Percentiles rank a stretch among this genome's conserved stretches.
Evolutionary conservation across 2,888 invertebrate species (phyloP).

Genomic region (Heliconius charithonia): DNA sequence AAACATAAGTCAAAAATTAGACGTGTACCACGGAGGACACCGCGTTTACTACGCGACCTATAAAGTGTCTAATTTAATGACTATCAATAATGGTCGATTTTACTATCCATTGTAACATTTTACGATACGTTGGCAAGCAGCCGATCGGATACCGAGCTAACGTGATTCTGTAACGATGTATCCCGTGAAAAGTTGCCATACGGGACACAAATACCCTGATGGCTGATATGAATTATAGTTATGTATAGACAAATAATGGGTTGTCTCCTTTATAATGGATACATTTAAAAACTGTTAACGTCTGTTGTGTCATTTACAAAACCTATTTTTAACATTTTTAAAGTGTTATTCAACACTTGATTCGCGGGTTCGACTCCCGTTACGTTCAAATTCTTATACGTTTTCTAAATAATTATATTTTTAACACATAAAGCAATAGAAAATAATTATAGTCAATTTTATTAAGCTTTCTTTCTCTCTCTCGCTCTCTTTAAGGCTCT

Average conservation of each 20-base stretch:
- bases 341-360: no score
- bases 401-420: background rate
- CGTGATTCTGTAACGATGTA: conserved; percentile 47
- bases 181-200: conserved; percentile 11
- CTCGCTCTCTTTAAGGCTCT: no score
- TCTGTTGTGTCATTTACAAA: no score
- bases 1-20: background rate
- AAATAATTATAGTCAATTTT: background rate
- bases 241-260: background rate
- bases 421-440: background rate
- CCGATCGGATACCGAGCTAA: conserved; percentile 59
- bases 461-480: no score
- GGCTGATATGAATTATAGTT: background rate
- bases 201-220: background rate
- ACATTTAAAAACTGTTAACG: no score
- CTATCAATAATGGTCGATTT: conserved; percentile 76
- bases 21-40: conserved; percentile 25
- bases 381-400: no score
- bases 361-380: no score
- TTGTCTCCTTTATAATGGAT: background rate
- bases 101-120: conserved; percentile 77
- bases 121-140: conserved; percentile 77
- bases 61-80: conserved; percentile 76
- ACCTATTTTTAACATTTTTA: background rate
- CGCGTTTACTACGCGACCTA: conserved; percentile 60